A percentile compares a stretch with the other conserved stretches of the same genome.
Evolutionary conservation across 30 jellyfish, hydroid and myxozoan species (phyloP).

Genomic region (Aurelia coerulea): DNA sequence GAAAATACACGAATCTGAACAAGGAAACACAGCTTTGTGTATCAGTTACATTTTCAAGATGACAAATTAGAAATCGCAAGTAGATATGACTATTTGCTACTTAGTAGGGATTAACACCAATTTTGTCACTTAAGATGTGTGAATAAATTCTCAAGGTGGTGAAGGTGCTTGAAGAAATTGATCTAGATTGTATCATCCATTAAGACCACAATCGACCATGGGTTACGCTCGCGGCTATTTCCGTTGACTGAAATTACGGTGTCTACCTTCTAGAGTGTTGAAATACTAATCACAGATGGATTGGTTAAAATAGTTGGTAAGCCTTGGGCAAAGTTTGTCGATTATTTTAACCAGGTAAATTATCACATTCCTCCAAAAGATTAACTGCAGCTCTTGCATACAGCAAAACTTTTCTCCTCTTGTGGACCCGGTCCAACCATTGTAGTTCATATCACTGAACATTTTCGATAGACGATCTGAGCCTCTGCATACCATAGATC

Average conservation of each 20-base stretch:
- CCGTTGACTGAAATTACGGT: constrained; percentile 1
- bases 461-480: too few species aligned
- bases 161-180: constrained; percentile 46
- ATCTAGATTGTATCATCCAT: constrained; percentile 7
- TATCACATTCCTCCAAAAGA: too few species aligned
- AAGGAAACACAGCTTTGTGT: constrained; percentile 6
- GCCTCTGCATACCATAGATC: too few species aligned
- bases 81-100: constrained; percentile 64
- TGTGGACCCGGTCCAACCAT: too few species aligned
- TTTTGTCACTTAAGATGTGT: constrained; percentile 51
- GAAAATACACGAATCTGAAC: neutral
- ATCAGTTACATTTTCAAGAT: constrained; percentile 56
- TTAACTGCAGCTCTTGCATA: too few species aligned
- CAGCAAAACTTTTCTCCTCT: too few species aligned
- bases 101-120: constrained; percentile 36
- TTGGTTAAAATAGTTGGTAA: neutral
- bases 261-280: constrained; percentile 56
- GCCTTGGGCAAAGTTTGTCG: too few species aligned
- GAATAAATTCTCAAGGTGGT: constrained; percentile 39
- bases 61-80: constrained; percentile 52
- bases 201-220: constrained; percentile 28
- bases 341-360: too few species aligned
- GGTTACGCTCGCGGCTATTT: constrained; percentile 41
- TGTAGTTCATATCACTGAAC: too few species aligned
- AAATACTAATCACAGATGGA: constrained; percentile 48